These are phyloP conservation scores for Aricia agestis DNA, from an alignment of 1,140 invertebrate genomes.

Conservation along the genomic window DNA sequence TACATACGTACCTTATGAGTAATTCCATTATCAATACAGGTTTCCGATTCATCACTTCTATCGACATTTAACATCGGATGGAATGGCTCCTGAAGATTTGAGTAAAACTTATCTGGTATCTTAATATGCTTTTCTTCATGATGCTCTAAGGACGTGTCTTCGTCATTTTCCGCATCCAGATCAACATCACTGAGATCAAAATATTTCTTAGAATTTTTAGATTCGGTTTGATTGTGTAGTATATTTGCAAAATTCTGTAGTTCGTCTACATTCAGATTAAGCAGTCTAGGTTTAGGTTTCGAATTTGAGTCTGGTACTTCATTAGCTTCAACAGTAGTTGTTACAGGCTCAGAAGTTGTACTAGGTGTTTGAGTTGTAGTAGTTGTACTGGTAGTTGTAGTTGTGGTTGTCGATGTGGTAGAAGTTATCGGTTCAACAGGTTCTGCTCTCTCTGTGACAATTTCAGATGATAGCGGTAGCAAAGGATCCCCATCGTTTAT, in stretches of 20 bases:
- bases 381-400: conserved; percentile 24
- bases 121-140: conserved; percentile 39
- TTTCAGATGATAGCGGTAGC: conserved; percentile 16
- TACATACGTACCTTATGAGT: conserved; percentile 50
- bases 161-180: conserved; percentile 61
- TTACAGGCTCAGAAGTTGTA: conserved; percentile 34
- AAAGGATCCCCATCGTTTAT: conserved; percentile 45
- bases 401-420: conserved; percentile 13
- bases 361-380: conserved; percentile 29
- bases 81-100: conserved; percentile 61
- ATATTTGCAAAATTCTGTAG: conserved; percentile 63
- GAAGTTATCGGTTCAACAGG: conserved; percentile 7
- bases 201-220: conserved; percentile 38
- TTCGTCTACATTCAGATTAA: conserved; percentile 63
- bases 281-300: conserved; percentile 55
- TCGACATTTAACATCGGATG: conserved; percentile 44
- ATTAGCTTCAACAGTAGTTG: conserved; percentile 17
- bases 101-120: conserved; percentile 62
- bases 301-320: conserved; percentile 33
- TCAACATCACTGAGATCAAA: conserved; percentile 63
- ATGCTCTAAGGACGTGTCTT: conserved; percentile 39
- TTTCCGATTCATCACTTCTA: conserved; percentile 52
- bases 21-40: conserved; percentile 58
- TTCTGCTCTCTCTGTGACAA: not conserved
- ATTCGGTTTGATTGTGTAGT: conserved; percentile 57